These are phyloP conservation scores for Cheumatopsyche charites DNA, from an alignment of 1,140 invertebrate genomes.

Conservation along the genomic window DNA sequence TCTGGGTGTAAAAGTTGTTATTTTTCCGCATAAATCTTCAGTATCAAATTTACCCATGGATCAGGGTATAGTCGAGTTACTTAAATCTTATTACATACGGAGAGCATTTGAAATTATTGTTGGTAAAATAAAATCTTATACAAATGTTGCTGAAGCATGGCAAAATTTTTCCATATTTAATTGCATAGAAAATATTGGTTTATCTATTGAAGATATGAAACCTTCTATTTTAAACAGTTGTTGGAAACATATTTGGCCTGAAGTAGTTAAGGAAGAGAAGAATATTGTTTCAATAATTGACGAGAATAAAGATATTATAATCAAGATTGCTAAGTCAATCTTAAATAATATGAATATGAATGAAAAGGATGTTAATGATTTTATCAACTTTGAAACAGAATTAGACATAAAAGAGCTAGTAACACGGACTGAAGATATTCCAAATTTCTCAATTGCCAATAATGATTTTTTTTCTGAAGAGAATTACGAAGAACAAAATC, in stretches of 20 bases:
- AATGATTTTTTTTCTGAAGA: too few relatives aligned
- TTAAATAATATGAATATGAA: too few relatives aligned
- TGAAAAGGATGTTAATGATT: too few relatives aligned
- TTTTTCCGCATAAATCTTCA: slow-evolving; percentile 43
- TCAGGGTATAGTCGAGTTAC: slow-evolving; percentile 32
- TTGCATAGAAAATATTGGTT: slow-evolving; percentile 32
- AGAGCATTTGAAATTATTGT: slow-evolving; percentile 32
- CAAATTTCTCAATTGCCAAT: too few relatives aligned
- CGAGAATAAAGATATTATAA: too few relatives aligned
- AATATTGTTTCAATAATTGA: neutral
- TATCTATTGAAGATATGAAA: slow-evolving; percentile 33
- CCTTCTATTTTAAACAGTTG: slow-evolving; percentile 36
- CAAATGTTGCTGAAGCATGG: slow-evolving; percentile 35
- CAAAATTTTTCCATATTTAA: slow-evolving; percentile 37
- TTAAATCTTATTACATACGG: slow-evolving; percentile 37
- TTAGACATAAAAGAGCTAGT: too few relatives aligned
- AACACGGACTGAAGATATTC: too few relatives aligned
- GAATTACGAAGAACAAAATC: too few relatives aligned
- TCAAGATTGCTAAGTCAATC: too few relatives aligned
- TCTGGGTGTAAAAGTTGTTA: slow-evolving; percentile 54
- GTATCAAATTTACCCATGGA: slow-evolving; percentile 50
- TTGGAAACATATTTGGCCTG: slow-evolving; percentile 37
- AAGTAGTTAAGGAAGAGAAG: slow-evolving; percentile 24
- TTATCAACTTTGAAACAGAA: too few relatives aligned
- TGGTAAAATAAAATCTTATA: slow-evolving; percentile 28